Percentiles rank a stretch among this genome's conserved stretches.
phyloP scores from a whole-genome alignment of 2,888 invertebrate species.

The Metalampra italica region DNA sequence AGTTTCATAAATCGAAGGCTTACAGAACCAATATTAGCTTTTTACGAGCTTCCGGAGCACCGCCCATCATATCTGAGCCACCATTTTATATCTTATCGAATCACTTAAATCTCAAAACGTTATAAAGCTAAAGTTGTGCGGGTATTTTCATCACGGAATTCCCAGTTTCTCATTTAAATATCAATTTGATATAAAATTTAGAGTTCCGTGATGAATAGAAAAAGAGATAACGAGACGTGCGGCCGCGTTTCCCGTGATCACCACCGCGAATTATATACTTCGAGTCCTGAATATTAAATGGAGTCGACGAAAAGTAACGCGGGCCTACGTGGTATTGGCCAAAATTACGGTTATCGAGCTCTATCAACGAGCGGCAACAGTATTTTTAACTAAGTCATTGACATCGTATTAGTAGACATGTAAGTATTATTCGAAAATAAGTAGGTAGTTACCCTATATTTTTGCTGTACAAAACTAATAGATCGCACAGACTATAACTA shows the following conservation, averaged over 20 bases:
- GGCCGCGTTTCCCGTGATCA: constrained; percentile 52
- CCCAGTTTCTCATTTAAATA: constrained; percentile 38
- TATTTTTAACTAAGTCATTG: too few relatives aligned
- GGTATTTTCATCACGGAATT: constrained; percentile 14
- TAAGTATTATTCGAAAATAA: too few relatives aligned
- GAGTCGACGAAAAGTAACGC: constrained; percentile 45
- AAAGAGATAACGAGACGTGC: constrained; percentile 57
- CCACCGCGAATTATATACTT: constrained; percentile 60
- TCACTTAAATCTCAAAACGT: constrained; percentile 2
- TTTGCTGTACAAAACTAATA: too few relatives aligned
- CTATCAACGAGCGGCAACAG: constrained; percentile 34
- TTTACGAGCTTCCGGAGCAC: constrained; percentile 16
- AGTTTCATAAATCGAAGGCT: constrained; percentile 20
- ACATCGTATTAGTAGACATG: too few relatives aligned
- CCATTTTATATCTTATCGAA: constrained; percentile 2
- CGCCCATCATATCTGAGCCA: constrained; percentile 5
- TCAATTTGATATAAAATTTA: constrained; percentile 47
- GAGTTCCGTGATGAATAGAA: constrained; percentile 55
- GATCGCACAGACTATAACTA: too few relatives aligned
- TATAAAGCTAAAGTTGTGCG: neutral
- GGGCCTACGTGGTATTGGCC: constrained; percentile 47
- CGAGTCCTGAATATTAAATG: constrained; percentile 63
- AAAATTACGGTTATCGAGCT: constrained; percentile 58
- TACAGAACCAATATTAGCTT: constrained; percentile 20
- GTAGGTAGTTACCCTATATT: too few relatives aligned